Conservation (phyloP, 2,888 invertebrate genomes). For the Acleris laterana region DNA sequence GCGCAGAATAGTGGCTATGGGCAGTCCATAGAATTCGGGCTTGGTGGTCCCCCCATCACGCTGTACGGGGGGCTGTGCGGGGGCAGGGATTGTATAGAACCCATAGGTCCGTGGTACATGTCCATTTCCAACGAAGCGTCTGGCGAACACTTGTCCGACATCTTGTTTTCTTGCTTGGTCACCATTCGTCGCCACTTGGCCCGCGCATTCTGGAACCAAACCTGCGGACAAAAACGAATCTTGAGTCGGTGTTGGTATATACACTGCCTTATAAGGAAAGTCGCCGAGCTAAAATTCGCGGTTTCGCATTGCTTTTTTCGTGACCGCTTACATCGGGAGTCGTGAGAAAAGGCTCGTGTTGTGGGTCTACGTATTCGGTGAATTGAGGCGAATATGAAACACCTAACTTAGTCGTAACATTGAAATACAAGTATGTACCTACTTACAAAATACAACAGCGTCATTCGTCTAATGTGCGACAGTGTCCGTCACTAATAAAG, state of each 20-base stretch:
- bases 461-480: no score
- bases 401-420: no score
- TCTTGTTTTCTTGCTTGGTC: constrained; percentile 90
- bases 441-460: no score
- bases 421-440: no score
- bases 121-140: constrained; percentile 86
- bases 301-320: constrained; percentile 11
- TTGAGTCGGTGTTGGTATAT: constrained; percentile 50
- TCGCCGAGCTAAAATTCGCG: constrained; percentile 37
- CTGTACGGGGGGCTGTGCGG: constrained; percentile 89
- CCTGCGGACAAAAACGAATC: constrained; percentile 86
- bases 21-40: constrained; percentile 90
- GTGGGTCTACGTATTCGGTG: no score
- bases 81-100: constrained; percentile 86
- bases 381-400: no score
- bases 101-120: constrained; percentile 86
- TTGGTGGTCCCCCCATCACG: constrained; percentile 86
- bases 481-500: no score
- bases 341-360: background rate
- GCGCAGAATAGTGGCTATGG: constrained; percentile 85
- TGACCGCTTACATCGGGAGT: background rate
- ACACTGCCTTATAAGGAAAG: constrained; percentile 16
- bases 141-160: constrained; percentile 88
- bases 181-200: constrained; percentile 97
- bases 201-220: constrained; percentile 97